A percentile compares a stretch with the other conserved stretches of the same genome.
Evolutionary conservation across 2,113 vertebrate species (phyloP).

Genomic region (Chelonoidis abingdonii): DNA sequence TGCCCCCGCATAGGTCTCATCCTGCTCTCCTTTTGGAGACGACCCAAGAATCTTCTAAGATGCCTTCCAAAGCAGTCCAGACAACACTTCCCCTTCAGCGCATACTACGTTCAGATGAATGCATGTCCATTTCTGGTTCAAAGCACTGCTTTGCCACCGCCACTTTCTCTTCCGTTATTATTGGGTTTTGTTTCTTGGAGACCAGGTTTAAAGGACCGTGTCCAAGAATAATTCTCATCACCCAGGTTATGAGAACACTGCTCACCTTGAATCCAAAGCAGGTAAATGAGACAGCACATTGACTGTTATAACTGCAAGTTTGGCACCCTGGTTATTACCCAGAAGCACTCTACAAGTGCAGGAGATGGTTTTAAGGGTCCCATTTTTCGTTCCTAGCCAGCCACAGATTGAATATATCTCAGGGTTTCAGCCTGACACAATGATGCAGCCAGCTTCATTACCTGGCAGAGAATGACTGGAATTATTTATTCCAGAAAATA

Average conservation of each 20-base stretch:
- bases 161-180: neutral
- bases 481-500: neutral
- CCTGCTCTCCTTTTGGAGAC: no score
- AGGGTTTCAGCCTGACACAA: conserved; percentile 20
- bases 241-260: accelerated
- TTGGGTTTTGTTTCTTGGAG: no score
- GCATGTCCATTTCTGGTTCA: no score
- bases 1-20: no score
- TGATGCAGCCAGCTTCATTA: neutral
- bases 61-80: no score
- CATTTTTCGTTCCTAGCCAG: conserved; percentile 2
- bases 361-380: neutral
- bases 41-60: no score
- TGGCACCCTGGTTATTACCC: neutral
- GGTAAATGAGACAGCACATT: neutral
- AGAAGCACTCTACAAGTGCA: neutral
- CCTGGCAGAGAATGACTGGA: neutral
- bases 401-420: conserved; percentile 18
- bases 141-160: neutral
- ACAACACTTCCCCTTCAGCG: no score
- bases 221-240: neutral
- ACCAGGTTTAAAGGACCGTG: no score
- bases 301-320: neutral
- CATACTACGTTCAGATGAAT: no score
- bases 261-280: accelerated